Percentiles rank a stretch among this genome's conserved stretches.
Evolutionary conservation across 2,888 invertebrate genomes (phyloP).

Genomic region (Geophilus truncorum): DNA sequence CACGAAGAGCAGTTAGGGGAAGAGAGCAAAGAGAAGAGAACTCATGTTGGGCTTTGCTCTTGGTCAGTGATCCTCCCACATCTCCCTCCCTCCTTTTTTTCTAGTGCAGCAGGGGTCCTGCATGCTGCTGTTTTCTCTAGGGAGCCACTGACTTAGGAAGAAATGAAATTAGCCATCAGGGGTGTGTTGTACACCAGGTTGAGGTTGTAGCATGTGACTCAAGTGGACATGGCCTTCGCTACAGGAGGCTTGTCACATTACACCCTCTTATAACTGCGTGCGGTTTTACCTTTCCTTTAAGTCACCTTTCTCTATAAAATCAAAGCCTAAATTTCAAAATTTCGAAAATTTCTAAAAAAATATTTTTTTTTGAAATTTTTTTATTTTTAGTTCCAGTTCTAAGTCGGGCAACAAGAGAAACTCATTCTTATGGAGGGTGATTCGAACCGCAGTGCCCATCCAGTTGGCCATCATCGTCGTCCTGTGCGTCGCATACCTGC

Average conservation of each 20-base stretch:
- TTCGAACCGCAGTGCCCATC: conserved; percentile 68
- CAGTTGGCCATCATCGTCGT: conserved; percentile 68
- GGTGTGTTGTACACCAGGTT: background rate
- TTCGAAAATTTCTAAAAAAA: background rate
- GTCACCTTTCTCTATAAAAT: background rate
- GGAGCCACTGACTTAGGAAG: conserved; percentile 6
- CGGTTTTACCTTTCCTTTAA: background rate
- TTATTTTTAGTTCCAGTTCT: background rate
- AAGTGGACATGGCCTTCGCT: background rate
- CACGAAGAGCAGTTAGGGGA: background rate
- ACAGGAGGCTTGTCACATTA: background rate
- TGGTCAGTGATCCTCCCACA: background rate
- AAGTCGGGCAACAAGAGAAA: conserved; percentile 56
- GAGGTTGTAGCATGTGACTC: background rate
- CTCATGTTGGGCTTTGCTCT: background rate
- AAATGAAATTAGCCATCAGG: conserved; percentile 18
- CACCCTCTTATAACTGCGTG: background rate
- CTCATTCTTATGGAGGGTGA: conserved; percentile 66
- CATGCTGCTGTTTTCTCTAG: conserved; percentile 4
- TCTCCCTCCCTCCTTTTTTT: background rate
- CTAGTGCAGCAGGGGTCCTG: background rate
- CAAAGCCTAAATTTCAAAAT: no score
- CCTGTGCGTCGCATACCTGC: conserved; percentile 65
- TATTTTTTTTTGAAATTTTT: background rate
- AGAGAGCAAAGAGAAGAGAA: background rate